Percentiles rank a stretch among this genome's conserved stretches.
These are phyloP conservation scores for Apis mellifera DNA, from an alignment of 1,140 invertebrate species.

Conservation along the genomic window Amel_HAv3.1 CM009943.2:8387501-8388000, in stretches of 20 bases:
- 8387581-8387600: no score
- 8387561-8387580: no score
- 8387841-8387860: conserved; percentile 68
- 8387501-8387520: no score
- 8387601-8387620: no score
- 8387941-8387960: conserved; percentile 67
- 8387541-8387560: no score
- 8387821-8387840: conserved; percentile 66
- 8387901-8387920: conserved; percentile 72
- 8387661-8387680: background rate
- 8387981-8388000: conserved; percentile 30
- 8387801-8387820: conserved; percentile 52
- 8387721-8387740: conserved; percentile 43
- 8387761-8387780: conserved; percentile 54
- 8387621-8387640: background rate
- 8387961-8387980: conserved; percentile 50
- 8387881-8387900: conserved; percentile 65
- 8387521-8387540: no score
- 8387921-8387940: conserved; percentile 73
- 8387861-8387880: conserved; percentile 67
- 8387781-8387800: conserved; percentile 63
- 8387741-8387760: conserved; percentile 45
- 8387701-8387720: background rate
- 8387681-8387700: background rate
- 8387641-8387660: background rate